These are phyloP conservation scores for Xylocampa areola DNA, from an alignment of 2,888 invertebrate species.

Conservation along the genomic window DNA sequence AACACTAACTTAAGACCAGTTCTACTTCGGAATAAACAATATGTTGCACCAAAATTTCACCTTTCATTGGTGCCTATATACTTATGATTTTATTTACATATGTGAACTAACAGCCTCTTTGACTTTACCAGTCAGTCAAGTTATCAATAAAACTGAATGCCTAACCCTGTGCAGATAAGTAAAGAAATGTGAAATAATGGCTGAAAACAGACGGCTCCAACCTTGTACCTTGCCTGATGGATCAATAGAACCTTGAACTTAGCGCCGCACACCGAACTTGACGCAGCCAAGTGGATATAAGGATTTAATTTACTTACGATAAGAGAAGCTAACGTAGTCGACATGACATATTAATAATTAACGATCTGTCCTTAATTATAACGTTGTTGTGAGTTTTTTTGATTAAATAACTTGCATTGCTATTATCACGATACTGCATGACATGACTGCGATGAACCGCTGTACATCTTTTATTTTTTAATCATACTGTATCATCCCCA, in stretches of 20 bases:
- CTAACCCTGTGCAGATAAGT: conserved; percentile 5
- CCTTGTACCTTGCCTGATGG: conserved; percentile 74
- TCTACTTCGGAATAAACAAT: conserved; percentile 16
- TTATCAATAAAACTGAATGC: conserved; percentile 17
- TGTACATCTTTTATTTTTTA: no score
- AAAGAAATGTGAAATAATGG: conserved; percentile 65
- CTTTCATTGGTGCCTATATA: no score
- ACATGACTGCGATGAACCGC: no score
- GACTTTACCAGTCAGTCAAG: conserved; percentile 13
- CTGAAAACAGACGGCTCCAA: conserved; percentile 68
- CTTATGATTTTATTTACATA: no score
- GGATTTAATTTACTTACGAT: conserved; percentile 17
- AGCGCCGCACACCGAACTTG: conserved; percentile 58
- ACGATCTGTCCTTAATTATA: not conserved
- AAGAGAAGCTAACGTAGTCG: conserved; percentile 14
- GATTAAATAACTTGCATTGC: no score
- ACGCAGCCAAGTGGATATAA: conserved; percentile 12
- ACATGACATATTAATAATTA: not conserved
- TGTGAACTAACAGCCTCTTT: no score
- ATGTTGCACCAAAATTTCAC: no score
- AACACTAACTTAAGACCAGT: conserved; percentile 14
- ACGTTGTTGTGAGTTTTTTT: no score
- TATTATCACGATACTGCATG: no score
- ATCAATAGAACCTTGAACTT: conserved; percentile 88
- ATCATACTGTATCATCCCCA: no score